Percentiles rank a stretch among this genome's conserved stretches.
Evolutionary conservation across 2,113 vertebrate species (phyloP).

Genomic region (Caracal caracal): DNA sequence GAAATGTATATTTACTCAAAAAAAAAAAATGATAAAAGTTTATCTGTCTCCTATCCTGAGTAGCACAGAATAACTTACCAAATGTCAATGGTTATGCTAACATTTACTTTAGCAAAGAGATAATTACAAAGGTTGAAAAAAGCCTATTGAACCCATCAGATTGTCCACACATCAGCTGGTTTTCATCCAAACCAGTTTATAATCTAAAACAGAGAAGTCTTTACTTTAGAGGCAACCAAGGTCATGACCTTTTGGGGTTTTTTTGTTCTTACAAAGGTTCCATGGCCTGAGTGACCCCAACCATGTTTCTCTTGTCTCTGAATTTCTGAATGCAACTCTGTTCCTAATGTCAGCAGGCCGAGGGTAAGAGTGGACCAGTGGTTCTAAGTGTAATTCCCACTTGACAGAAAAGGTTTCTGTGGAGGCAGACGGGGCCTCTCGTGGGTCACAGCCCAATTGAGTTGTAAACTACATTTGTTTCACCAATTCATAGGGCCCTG

Average conservation of each 20-base stretch:
- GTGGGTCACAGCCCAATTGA: not conserved
- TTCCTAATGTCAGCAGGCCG: not conserved
- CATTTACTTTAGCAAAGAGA: constrained; percentile 66
- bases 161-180: constrained; percentile 57
- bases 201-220: constrained; percentile 56
- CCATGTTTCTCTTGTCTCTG: not conserved
- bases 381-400: not conserved
- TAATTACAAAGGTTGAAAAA: constrained; percentile 64
- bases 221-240: constrained; percentile 54
- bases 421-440: not conserved
- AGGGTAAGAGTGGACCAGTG: not conserved
- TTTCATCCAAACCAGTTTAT: constrained; percentile 66
- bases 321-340: not conserved
- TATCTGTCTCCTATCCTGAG: not conserved
- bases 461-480: not conserved
- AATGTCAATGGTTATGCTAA: constrained; percentile 69
- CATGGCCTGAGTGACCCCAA: not conserved
- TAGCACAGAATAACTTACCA: constrained; percentile 50
- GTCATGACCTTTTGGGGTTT: not conserved
- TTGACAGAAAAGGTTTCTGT: not conserved
- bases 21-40: constrained; percentile 51
- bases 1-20: constrained; percentile 31
- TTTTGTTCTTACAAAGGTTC: constrained; percentile 43
- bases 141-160: constrained; percentile 43
- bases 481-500: not conserved